Evolutionary conservation across 35 echinoderm and acorn worm genomes (phyloP), one percentile per base, ranked within the genome.

Genomic region (Strongylocentrotus purpuratus): DNA sequence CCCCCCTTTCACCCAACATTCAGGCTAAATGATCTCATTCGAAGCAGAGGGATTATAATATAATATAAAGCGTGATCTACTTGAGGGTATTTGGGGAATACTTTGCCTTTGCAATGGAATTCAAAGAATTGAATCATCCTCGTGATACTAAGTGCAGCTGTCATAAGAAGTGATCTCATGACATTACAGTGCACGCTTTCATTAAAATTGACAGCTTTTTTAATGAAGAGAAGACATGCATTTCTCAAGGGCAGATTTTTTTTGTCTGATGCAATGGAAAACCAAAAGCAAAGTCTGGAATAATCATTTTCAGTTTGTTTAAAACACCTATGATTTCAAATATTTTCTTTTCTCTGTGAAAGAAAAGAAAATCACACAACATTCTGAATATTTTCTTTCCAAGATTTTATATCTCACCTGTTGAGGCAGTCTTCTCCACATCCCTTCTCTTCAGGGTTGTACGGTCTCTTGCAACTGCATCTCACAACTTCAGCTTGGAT

Each of bases 341-440:
- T 59, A 14, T 9, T 9, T 17, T 17, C 17, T 59, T 59, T 59
- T 59, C 11, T 11, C 52, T 14, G 52, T 14, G 11, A 59, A 17
- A 59, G 11, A 59, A 59, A 58, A 59, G 11, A 59, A 59, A 59
- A 59, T 59, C 10, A 59, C 7, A 94, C 60, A 33, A 25, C 25
- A 32, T 48, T 86, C 7, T 65, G 33, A 71, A 33, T 33, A 28
- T 4, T 25, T 70, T 5, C 65, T 78, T 71, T n/a, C 65, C 28
- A 78, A n/a, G 6, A 70, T 78, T 7, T 78, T 4, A 28, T 89
- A 18, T 33, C 87, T 92, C 92, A 99, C 98, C 98, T 96, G 48
- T 99, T 99, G 31, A 99, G 94, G 52, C 98, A 99, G 47, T 99
- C 98, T 25, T 99, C 98, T 17, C 58, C 90, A n/a, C 98, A 99